Evolutionary conservation across 2,797 vertebrate genomes (phyloP).

Genomic region (Ispidina lecontei): DNA sequence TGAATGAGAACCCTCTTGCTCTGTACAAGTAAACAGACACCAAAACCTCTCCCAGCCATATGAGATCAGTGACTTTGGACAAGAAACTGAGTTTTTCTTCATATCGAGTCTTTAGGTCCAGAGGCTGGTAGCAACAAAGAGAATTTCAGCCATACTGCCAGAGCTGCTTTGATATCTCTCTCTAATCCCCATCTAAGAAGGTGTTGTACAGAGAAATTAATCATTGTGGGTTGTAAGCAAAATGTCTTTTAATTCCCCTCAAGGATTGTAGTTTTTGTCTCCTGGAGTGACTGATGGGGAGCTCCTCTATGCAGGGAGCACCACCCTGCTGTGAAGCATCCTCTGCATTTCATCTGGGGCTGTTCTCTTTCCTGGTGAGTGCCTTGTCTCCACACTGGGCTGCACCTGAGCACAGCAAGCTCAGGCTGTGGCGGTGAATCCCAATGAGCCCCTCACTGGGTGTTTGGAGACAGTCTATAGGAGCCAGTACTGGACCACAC

Average conservation of each 20-base stretch:
- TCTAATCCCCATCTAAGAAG: background rate
- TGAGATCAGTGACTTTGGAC: background rate
- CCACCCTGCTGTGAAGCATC: background rate
- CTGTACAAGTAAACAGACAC: background rate
- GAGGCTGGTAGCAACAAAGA: background rate
- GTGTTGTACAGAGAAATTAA: background rate
- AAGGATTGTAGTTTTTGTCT: background rate
- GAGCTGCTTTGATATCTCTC: background rate
- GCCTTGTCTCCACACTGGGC: rapidly evolving
- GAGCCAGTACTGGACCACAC: background rate
- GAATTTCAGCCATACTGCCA: background rate
- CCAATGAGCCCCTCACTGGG: background rate
- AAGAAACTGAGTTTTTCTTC: background rate
- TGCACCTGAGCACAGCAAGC: background rate
- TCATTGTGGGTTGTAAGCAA: background rate
- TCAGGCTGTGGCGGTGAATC: background rate
- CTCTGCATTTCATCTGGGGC: background rate
- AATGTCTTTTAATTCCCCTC: background rate
- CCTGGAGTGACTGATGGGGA: background rate
- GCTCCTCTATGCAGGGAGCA: background rate
- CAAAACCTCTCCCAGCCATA: rapidly evolving
- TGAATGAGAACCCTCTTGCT: background rate
- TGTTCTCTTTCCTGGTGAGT: background rate
- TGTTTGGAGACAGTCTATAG: background rate
- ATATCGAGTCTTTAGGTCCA: rapidly evolving